phyloP scores from a whole-genome alignment of 2,797 vertebrate species.

The Fundulus diaphanus region DNA sequence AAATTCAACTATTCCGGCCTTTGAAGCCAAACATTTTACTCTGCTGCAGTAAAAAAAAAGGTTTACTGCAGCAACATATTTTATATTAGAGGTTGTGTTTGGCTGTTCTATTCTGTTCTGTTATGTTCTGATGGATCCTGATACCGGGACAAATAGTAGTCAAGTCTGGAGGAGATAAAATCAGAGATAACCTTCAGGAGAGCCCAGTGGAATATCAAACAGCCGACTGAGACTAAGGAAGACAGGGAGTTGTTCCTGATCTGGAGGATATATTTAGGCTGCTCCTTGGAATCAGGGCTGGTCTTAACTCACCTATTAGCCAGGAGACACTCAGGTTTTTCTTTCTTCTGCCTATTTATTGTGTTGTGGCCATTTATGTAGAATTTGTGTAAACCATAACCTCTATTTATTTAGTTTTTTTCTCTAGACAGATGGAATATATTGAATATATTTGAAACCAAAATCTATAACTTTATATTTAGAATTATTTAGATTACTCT shows the following conservation, averaged over 20 bases:
- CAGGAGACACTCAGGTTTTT: too few species aligned
- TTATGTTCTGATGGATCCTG: constrained; percentile 4
- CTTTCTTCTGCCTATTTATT: neutral
- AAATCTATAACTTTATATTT: too few species aligned
- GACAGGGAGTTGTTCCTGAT: neutral
- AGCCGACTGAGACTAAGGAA: neutral
- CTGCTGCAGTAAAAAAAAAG: neutral
- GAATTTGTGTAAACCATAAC: too few species aligned
- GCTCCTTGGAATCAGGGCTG: neutral
- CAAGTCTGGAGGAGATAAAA: neutral
- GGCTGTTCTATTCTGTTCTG: neutral
- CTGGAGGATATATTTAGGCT: neutral
- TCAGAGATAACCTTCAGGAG: constrained; percentile 30
- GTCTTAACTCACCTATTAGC: neutral
- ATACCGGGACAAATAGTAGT: constrained; percentile 1
- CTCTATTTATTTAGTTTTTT: too few species aligned
- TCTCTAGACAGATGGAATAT: too few species aligned
- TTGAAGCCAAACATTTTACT: neutral
- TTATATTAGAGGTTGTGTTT: neutral
- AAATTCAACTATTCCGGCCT: neutral
- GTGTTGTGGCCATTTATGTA: too few species aligned
- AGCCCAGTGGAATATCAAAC: constrained; percentile 1
- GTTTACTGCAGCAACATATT: constrained; percentile 2
- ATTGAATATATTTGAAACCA: too few species aligned
- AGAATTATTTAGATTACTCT: too few species aligned